Base-by-base conservation (phyloP, 2,113 vertebrate species). In the Xiphophorus hellerii region DNA sequence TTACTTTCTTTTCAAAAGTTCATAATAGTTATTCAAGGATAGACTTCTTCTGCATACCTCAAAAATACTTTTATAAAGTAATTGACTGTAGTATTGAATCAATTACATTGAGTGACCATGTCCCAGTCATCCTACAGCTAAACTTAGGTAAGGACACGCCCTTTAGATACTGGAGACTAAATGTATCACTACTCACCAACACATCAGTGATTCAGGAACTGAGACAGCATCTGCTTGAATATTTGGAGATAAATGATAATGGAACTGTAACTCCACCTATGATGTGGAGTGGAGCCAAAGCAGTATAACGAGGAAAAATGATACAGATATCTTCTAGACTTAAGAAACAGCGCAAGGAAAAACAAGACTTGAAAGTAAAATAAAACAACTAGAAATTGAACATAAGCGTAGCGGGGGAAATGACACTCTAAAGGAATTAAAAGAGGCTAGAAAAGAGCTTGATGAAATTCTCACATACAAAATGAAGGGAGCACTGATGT, bases 181-280 rank as follows among this genome's bases (percentile, higher is more conserved):
- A 76, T 76, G 29, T 82, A 0, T 85, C 75, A 22, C 28, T 28
- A 28, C 17, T 78, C 1, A 27, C 70, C 2, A 60, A 78, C 65
- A 2, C n/a, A 0, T 15, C 3, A 30, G 22, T 65, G 0, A 8
- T 83, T 13, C 13, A 70, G 4, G 42, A 74, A 22, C 0, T 77
- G 58, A 74, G 58, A 25, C 10, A 80, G 30, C n/a, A 35, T 62
- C 28, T 28, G 28, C 28, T 28, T 28, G 28, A 80, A 71, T 86
- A 69, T 3, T 60, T 84, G 20, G 1, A 78, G 42, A 64, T 66
- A 35, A 70, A 81, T 68, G 58, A 78, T 5, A 84, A 77, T 74
- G 78, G 62, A 0, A 54, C 77, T 22, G 71, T 80, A 0, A 42
- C 71, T 14, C 42, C 62, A 28, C 28, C 28, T 28, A 28, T 28